A percentile compares a stretch with the other conserved stretches of the same genome.
phyloP scores from a whole-genome alignment of 30 jellyfish, hydroid and myxozoan genomes.

The Pelagia noctiluca region DNA sequence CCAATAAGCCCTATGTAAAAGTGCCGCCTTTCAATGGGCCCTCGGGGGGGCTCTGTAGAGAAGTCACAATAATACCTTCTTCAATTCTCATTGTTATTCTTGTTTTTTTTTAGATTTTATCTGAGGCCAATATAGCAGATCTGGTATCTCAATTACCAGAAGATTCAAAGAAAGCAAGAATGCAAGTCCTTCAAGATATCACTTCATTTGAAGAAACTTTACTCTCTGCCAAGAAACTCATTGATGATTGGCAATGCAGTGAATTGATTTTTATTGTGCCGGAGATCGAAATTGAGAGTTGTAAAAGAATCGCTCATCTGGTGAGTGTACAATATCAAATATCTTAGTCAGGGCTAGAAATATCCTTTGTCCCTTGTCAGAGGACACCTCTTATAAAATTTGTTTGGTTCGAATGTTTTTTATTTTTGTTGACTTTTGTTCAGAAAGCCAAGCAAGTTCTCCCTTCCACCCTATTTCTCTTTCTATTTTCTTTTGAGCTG shows the following conservation, averaged over 20 bases:
- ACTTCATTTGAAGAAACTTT: slow-evolving; percentile 16
- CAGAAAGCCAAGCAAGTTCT: neutral
- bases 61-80: too few species aligned
- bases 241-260: slow-evolving; percentile 20
- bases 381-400: neutral
- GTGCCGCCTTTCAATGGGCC: too few species aligned
- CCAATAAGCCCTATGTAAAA: too few species aligned
- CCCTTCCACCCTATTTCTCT: neutral
- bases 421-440: neutral
- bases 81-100: too few species aligned
- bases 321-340: neutral
- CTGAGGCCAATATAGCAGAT: too few species aligned
- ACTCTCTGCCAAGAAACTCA: neutral
- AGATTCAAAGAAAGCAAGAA: too few species aligned
- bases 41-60: too few species aligned
- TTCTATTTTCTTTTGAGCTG: neutral
- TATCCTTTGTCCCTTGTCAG: neutral
- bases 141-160: too few species aligned
- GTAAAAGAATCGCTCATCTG: slow-evolving; percentile 3
- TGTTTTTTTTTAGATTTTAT: too few species aligned
- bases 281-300: neutral
- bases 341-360: neutral
- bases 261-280: slow-evolving; percentile 20
- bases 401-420: neutral
- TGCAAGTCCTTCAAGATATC: neutral